Conservation (phyloP, 1,140 invertebrate species). For the Adoxophyes honmai region DNA sequence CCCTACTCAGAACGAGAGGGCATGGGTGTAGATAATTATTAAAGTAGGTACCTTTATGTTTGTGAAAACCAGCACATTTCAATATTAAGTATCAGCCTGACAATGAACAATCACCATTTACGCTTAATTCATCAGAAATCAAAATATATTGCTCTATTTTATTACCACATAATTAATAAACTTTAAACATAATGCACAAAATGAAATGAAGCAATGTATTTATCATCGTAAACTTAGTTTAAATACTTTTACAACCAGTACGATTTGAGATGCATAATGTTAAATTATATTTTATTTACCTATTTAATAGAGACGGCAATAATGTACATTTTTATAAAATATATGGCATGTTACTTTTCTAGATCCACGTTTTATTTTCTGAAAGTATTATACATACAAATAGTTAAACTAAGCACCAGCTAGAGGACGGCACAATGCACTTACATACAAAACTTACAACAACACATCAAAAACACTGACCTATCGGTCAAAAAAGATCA, state of each 20-base stretch:
- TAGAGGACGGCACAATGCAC: constrained; percentile 22
- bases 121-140: constrained; percentile 27
- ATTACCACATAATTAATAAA: constrained; percentile 26
- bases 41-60: too few relatives aligned
- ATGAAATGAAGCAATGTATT: constrained; percentile 53
- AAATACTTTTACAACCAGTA: constrained; percentile 21
- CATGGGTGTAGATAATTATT: too few relatives aligned
- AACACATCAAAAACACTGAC: too few relatives aligned
- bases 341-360: constrained; percentile 74
- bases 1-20: too few relatives aligned
- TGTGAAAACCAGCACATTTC: background rate
- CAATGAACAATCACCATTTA: constrained; percentile 15
- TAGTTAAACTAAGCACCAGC: constrained; percentile 30
- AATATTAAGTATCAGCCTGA: background rate
- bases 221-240: constrained; percentile 15
- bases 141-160: constrained; percentile 49
- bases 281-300: constrained; percentile 34
- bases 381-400: constrained; percentile 24
- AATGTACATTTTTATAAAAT: constrained; percentile 68
- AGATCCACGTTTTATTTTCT: constrained; percentile 38
- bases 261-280: constrained; percentile 29
- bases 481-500: background rate
- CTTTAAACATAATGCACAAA: constrained; percentile 31
- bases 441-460: too few relatives aligned
- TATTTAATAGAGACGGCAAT: constrained; percentile 54